Conservation (phyloP, 2,113 vertebrate genomes). For the Clarias gariepinus region DNA sequence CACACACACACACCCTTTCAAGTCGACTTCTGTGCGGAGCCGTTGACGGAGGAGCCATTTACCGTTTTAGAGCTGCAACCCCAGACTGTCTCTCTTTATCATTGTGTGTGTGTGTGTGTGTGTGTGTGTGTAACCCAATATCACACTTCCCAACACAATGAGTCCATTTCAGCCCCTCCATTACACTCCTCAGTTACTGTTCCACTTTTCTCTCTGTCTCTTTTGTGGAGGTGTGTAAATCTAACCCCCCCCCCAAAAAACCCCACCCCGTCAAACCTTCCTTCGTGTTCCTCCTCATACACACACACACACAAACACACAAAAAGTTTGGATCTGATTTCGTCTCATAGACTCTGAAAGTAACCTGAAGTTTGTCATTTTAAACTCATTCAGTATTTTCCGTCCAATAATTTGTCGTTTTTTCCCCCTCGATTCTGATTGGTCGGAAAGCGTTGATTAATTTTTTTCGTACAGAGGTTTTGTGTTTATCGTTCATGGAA, state of each 20-base stretch:
- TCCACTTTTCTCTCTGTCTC: conserved; percentile 14
- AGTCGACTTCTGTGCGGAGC: conserved; percentile 14
- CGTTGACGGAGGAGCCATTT: conserved; percentile 36
- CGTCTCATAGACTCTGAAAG: not conserved
- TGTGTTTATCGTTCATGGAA: too few relatives aligned
- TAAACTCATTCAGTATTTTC: not conserved
- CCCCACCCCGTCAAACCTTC: not conserved
- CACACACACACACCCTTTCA: conserved; percentile 26
- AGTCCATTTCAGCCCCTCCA: conserved; percentile 35
- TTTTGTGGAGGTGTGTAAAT: conserved; percentile 35
- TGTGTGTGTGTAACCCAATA: conserved; percentile 46
- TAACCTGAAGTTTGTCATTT: not conserved
- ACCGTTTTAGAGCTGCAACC: conserved; percentile 30
- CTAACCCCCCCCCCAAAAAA: not conserved
- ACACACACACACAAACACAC: not conserved
- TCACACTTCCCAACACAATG: conserved; percentile 43
- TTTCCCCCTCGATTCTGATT: not conserved
- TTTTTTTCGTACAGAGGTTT: too few relatives aligned
- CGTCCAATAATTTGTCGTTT: not conserved
- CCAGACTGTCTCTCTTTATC: conserved; percentile 39
- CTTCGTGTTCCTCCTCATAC: not conserved
- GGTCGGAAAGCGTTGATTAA: not conserved
- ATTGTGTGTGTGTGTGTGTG: conserved; percentile 19
- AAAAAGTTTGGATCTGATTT: not conserved
- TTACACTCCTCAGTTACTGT: conserved; percentile 26